Conservation (phyloP, 2,888 invertebrate genomes). For the Lasioglossum oenotherae region DNA sequence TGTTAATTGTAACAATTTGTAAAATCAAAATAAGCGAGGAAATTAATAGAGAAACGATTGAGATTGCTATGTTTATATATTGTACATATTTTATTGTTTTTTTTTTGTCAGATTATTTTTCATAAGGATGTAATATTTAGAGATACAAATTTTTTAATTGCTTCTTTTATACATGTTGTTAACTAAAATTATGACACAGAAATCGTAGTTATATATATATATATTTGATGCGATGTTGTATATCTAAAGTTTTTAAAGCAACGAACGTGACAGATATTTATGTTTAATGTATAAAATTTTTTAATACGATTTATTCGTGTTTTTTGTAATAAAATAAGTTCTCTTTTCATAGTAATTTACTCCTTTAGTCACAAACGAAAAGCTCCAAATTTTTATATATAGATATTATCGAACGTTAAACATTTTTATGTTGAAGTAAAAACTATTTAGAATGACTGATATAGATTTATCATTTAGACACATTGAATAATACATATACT, state of each 20-base stretch:
- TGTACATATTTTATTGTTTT: constrained; percentile 43
- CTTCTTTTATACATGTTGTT: background rate
- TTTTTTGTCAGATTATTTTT: constrained; percentile 19
- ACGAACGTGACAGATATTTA: constrained; percentile 29
- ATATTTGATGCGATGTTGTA: constrained; percentile 31
- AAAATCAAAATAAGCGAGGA: constrained; percentile 8
- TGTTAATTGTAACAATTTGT: constrained; percentile 20
- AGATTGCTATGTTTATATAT: constrained; percentile 29
- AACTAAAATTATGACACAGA: constrained; percentile 25
- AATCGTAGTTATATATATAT: background rate
- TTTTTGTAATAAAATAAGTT: background rate
- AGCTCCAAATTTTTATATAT: constrained; percentile 27
- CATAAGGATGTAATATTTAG: constrained; percentile 2
- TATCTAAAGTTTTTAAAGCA: constrained; percentile 23
- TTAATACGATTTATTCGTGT: background rate
- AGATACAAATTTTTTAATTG: constrained; percentile 12
- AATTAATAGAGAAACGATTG: background rate
- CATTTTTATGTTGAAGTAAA: constrained; percentile 21
- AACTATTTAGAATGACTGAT: constrained; percentile 11
- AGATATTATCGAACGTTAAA: constrained; percentile 30
- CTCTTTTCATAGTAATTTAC: constrained; percentile 4
- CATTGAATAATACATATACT: constrained; percentile 1
- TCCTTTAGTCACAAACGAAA: constrained; percentile 13
- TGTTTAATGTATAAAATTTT: constrained; percentile 32
- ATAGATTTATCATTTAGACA: background rate